These are phyloP conservation scores for Pheosia tremula DNA, from an alignment of 2,888 invertebrate genomes.

Conservation along the genomic window DNA sequence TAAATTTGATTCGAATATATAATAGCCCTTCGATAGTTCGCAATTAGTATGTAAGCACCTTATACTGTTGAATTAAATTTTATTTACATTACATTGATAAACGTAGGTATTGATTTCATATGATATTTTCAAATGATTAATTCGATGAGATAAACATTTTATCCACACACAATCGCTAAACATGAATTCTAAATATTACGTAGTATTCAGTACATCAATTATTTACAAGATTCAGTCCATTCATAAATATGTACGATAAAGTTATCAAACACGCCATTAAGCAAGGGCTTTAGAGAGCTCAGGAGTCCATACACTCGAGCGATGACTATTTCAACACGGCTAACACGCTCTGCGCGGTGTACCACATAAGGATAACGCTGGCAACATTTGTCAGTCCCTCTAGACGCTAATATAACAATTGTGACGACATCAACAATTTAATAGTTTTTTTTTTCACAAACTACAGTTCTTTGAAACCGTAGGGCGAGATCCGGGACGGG, in stretches of 20 bases:
- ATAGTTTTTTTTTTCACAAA: background rate
- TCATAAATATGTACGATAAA: conserved; percentile 41
- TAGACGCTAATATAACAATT: conserved; percentile 12
- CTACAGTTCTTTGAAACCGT: conserved; percentile 8
- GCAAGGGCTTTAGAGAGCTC: conserved; percentile 43
- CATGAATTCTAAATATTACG: too few relatives aligned
- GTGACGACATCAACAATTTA: conserved; percentile 14
- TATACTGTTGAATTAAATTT: too few relatives aligned
- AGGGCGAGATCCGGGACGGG: background rate
- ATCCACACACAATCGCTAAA: too few relatives aligned
- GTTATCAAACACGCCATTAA: conserved; percentile 17
- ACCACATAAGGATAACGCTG: background rate
- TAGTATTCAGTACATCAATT: conserved; percentile 17
- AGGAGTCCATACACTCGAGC: conserved; percentile 9
- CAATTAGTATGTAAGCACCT: too few relatives aligned
- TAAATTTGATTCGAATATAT: too few relatives aligned
- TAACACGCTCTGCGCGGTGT: background rate
- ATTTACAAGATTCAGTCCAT: conserved; percentile 50
- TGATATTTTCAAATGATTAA: too few relatives aligned
- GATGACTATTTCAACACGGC: background rate
- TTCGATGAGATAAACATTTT: too few relatives aligned
- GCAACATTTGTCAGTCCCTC: background rate
- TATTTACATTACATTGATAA: too few relatives aligned
- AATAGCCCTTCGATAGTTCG: too few relatives aligned
- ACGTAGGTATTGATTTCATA: too few relatives aligned